Evolutionary conservation across 35 echinoderm and acorn worm species (phyloP).

Genomic region (Acanthaster planci): DNA sequence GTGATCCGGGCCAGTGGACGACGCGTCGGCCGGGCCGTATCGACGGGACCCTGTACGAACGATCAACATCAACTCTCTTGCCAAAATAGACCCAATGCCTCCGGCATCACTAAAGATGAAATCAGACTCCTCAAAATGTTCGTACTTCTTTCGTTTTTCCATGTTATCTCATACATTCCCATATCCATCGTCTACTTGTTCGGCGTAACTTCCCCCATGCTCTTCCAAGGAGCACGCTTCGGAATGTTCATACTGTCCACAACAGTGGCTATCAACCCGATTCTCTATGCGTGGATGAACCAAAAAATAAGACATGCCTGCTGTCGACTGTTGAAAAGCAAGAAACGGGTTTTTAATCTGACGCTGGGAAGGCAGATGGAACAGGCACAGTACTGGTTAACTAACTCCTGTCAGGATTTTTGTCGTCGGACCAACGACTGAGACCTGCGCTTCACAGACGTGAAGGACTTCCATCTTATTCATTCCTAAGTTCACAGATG

Average conservation of each 20-base stretch:
- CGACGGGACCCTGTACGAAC: neutral
- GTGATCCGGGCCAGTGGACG: neutral
- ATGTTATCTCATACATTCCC: neutral
- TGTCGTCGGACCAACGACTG: no score
- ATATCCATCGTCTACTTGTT: neutral
- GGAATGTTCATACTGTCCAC: neutral
- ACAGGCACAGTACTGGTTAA: no score
- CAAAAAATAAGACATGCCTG: neutral
- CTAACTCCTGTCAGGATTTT: no score
- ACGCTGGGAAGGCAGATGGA: no score
- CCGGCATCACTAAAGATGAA: neutral
- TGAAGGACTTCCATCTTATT: no score
- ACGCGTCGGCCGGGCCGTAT: neutral
- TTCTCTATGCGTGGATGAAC: slow-evolving; percentile 7
- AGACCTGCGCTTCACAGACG: no score
- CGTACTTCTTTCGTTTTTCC: neutral
- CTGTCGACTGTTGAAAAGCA: neutral
- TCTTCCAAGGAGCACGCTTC: neutral
- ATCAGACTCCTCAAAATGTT: neutral
- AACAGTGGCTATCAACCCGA: neutral
- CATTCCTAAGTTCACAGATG: no score
- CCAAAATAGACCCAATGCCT: neutral
- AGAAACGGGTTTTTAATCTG: neutral
- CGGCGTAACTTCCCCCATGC: neutral
- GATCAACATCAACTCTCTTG: neutral